These are phyloP conservation scores for Acipenser transmontanus DNA, from an alignment of 2,797 vertebrate species.

Conservation along the genomic window DNA sequence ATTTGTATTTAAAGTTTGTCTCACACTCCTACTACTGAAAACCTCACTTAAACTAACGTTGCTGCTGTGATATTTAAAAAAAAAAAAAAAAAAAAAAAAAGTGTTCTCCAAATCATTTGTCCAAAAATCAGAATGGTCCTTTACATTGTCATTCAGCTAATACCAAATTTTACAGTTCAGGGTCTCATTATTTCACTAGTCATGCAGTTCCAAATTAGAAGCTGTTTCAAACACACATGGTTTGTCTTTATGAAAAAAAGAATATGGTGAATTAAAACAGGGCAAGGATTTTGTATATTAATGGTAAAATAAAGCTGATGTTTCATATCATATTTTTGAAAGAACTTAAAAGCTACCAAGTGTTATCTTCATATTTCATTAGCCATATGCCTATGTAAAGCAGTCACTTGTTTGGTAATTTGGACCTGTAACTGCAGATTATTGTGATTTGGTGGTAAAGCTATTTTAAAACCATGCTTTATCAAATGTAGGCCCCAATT, in stretches of 20 bases:
- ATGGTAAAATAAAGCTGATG: no score
- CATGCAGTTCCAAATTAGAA: slow-evolving; percentile 55
- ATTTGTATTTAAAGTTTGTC: slow-evolving; percentile 60
- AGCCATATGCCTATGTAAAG: background rate
- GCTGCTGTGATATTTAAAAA: slow-evolving; percentile 72
- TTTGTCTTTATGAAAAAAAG: no score
- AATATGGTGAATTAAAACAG: no score
- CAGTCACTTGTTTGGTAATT: slow-evolving; percentile 1
- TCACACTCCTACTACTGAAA: slow-evolving; percentile 78
- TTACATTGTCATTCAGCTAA: slow-evolving; percentile 80
- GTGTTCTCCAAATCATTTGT: slow-evolving; percentile 28
- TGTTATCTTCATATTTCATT: slow-evolving; percentile 7
- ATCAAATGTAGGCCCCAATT: background rate
- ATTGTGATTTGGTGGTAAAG: slow-evolving; percentile 6
- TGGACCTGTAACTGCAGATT: slow-evolving; percentile 8
- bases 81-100: no score
- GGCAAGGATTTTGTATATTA: no score
- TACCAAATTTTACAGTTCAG: slow-evolving; percentile 93
- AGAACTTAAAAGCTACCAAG: slow-evolving; percentile 18
- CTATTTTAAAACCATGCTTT: background rate
- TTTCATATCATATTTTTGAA: slow-evolving; percentile 11
- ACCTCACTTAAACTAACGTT: slow-evolving; percentile 86
- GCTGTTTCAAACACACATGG: slow-evolving; percentile 54
- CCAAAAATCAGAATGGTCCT: slow-evolving; percentile 52
- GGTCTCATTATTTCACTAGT: slow-evolving; percentile 70